Evolutionary conservation across 2,888 invertebrate species (phyloP), one percentile per base, ranked within the genome.

Genomic region (Microctonus hyperodae): DNA sequence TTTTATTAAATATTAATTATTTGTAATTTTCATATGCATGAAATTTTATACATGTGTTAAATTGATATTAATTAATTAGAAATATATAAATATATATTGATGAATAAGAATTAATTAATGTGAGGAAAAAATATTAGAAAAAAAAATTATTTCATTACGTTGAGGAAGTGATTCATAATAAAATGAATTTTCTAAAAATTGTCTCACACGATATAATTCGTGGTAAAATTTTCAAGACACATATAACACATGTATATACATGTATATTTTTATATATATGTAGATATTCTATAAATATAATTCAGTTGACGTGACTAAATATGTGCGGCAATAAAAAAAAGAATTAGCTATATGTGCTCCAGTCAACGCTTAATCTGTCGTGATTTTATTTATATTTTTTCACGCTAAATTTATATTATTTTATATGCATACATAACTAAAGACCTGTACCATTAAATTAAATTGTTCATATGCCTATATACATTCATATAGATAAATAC

Each of bases 241-340:
- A n/a, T 20, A 20, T 23, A 37, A 23, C n/a, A 51, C 51, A 25
- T 51, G 25, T 51, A 22, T 25, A 50, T 50, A 20, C 20, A 22
- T 28, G 37, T 40, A 25, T 57, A 22, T 40, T 33, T 61, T 66
- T 55, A 61, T 61, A 44, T 35, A 35, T 44, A 66, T 56, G 50
- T 61, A 61, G 61, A 22, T 22, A 57, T 62, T 67, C 62, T 67
- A 67, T 67, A 67, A 67, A 67, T 67, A 67, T 62, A 67, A 61
- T 66, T 61, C 61, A 56, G 61, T 66, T 56, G 56, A 56, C 56
- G 50, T 16, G 56, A 33, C 66, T 61, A 56, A 66, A 66, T 65
- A 48, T 61, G 66, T 61, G 48, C n/a, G 48, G 48, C 56, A 66
- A 66, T 66, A 66, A 67, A 67, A 67, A 67, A 31, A 31, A 35